Evolutionary conservation across 2,113 vertebrate species (phyloP), one percentile per base, ranked within the genome.

Genomic region (Neopipo cinnamomea): DNA sequence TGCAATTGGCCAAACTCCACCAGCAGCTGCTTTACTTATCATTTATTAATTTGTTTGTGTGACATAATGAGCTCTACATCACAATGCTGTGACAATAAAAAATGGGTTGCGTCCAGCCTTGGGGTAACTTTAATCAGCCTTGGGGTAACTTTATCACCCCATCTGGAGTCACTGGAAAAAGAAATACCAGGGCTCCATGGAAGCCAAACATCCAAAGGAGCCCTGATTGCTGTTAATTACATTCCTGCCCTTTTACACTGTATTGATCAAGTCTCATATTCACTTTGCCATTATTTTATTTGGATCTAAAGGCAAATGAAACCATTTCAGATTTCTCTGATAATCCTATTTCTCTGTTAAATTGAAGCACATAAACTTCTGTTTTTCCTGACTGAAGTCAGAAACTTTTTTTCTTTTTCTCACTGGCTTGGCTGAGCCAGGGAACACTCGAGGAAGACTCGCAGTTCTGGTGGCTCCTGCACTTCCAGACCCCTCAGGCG

Each of bases 241-340:
- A 6, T 91, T 82, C 71, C 62, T 85, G 44, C 67, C 89, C 87
- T 72, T 88, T 50, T 67, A 31, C n/a, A 46, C 35, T 31, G 66
- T 91, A 94, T 95, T 86, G 94, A 96, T 92, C 87, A 91, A 37
- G 87, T 86, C 83, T 95, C 89, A 65, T 67, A 37, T 91, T 94
- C 67, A 14, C 67, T 76, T 72, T 75, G 58, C 55, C 67, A 8
- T 91, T 37, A 31, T 49, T 68, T 39, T 31, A 68, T 75, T 68
- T 31, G 35, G 78, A 72, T 47, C 35, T 41, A 33, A 76, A 59
- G 80, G 30, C 72, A 83, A 72, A 65, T 24, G 2, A 33, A 79
- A 52, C 62, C 12, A 62, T 49, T 71, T 92, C 89, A 23, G 7
- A n/a, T 96, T 96, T 88, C 94, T 50, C 68, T 46, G 18, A 12